These are phyloP conservation scores for Seriola rivoliana DNA, from an alignment of 2,113 vertebrate genomes.

Conservation along the genomic window DNA sequence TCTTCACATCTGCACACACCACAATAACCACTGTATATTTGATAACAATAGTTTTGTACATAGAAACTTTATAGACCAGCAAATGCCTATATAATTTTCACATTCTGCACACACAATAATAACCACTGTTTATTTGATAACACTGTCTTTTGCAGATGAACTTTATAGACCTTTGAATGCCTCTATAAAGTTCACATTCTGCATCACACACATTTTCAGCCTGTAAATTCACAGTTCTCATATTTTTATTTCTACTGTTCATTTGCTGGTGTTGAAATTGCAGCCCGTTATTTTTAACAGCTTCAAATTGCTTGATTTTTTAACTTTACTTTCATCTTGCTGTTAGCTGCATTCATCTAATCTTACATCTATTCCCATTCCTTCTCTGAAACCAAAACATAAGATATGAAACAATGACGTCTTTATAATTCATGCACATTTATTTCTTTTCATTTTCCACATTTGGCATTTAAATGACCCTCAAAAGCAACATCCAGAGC, in stretches of 20 bases:
- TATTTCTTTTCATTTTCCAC: neutral
- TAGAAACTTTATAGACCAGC: no score
- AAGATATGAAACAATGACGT: neutral
- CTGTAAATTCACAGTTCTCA: no score
- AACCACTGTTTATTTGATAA: no score
- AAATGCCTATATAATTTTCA: no score
- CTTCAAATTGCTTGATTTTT: neutral
- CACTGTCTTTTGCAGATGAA: no score
- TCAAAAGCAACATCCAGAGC: neutral
- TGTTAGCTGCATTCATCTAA: neutral
- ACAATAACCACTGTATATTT: no score
- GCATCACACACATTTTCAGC: no score
- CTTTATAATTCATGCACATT: neutral
- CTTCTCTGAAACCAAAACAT: neutral
- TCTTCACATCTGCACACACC: no score
- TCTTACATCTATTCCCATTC: neutral
- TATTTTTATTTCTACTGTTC: neutral
- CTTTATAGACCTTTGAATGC: no score
- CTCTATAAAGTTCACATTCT: no score
- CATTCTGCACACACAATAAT: no score
- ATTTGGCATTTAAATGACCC: neutral
- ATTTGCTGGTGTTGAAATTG: neutral
- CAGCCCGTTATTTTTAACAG: neutral
- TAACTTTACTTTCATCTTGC: neutral
- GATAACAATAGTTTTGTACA: no score